Conservation (phyloP, 2,113 vertebrate species). For the Rhinoptilus africanus region DNA sequence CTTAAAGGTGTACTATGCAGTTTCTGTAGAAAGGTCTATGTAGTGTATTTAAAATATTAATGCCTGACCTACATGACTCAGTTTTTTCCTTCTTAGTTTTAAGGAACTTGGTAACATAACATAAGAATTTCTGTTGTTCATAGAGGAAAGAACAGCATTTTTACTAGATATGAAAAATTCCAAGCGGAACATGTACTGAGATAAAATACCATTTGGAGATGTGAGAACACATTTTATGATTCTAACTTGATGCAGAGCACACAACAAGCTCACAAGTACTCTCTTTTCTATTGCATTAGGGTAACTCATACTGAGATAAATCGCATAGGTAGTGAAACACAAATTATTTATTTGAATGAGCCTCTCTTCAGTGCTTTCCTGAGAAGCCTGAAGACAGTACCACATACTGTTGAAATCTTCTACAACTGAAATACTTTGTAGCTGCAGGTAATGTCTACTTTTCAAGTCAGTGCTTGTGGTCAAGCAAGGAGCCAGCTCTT, state of each 20-base stretch:
- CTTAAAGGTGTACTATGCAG: not conserved
- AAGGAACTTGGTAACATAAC: not conserved
- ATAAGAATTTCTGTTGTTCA: not conserved
- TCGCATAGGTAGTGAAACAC: not conserved
- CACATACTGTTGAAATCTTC: not conserved
- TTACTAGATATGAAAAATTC: not conserved
- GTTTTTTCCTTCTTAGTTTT: not conserved
- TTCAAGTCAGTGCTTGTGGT: not conserved
- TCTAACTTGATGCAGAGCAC: not conserved
- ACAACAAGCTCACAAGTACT: not conserved
- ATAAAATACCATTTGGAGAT: not conserved
- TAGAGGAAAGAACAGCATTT: not conserved
- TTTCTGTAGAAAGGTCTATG: not conserved
- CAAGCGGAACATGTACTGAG: not conserved
- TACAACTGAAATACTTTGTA: not conserved
- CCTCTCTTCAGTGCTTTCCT: not conserved
- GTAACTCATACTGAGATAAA: not conserved
- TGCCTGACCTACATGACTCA: not conserved
- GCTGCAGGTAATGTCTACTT: not conserved
- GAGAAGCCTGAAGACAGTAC: not conserved
- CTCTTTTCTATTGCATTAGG: not conserved
- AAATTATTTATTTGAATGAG: not conserved
- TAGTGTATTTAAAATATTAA: not conserved
- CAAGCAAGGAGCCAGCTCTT: not conserved
- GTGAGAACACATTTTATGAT: not conserved